phyloP scores from a whole-genome alignment of 2,113 vertebrate genomes.

The Barbus barbus region DNA sequence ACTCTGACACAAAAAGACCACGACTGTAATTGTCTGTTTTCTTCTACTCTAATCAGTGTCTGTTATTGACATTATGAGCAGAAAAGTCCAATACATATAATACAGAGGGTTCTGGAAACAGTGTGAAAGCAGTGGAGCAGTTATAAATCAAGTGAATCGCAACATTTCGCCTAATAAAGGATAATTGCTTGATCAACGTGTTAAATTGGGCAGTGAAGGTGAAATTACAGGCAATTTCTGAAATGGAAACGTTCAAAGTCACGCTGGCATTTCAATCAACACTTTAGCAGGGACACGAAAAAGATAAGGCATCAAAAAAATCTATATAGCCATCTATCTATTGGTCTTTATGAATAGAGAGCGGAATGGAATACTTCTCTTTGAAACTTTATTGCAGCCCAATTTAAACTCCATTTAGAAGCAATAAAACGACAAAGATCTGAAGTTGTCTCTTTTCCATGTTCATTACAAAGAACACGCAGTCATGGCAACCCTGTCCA shows the following conservation, averaged over 20 bases:
- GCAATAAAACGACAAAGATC: background rate
- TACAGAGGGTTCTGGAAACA: slow-evolving; percentile 28
- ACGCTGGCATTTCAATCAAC: slow-evolving; percentile 40
- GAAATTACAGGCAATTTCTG: slow-evolving; percentile 56
- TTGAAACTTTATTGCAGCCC: background rate
- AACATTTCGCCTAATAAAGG: slow-evolving; percentile 47
- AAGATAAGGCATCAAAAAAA: background rate
- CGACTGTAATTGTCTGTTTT: slow-evolving; percentile 27
- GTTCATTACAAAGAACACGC: slow-evolving; percentile 1
- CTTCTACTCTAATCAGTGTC: slow-evolving; percentile 44
- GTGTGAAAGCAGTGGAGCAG: slow-evolving; percentile 12
- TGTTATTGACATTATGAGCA: slow-evolving; percentile 42
- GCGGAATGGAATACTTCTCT: background rate
- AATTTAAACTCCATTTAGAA: slow-evolving; percentile 9
- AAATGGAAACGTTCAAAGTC: slow-evolving; percentile 36
- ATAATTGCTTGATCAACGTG: slow-evolving; percentile 61
- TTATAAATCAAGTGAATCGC: slow-evolving; percentile 23
- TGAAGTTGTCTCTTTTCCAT: background rate
- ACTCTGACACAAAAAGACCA: slow-evolving; percentile 5
- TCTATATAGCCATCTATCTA: background rate
- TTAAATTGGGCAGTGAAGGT: slow-evolving; percentile 61
- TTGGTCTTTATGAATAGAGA: background rate
- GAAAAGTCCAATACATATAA: slow-evolving; percentile 23
- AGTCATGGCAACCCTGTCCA: slow-evolving; percentile 51
- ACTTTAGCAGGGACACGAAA: background rate